Base-by-base conservation (phyloP, 2,113 vertebrate species). In the Pyxicephalus adspersus region DNA sequence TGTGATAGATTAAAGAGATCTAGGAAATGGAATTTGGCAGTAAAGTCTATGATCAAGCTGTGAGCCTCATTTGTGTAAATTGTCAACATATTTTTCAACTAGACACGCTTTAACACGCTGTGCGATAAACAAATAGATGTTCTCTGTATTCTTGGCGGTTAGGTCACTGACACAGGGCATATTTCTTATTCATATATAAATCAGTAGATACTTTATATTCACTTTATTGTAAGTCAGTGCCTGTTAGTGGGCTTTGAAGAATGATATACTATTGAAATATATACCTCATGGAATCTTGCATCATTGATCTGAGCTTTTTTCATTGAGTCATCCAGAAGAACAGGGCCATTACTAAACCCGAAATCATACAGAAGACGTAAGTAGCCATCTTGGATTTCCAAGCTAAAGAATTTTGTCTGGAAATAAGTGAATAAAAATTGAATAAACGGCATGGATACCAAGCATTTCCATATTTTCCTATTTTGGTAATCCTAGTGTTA, bases 1-100 rank as follows among this genome's bases (percentile, higher is more conserved):
- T 96, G 89, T 99, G 98, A 85, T 99, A 99, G 86, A 99, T 99
- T 67, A 99, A 93, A 79, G 98, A 97, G 86, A 99, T 95, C 98
- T 99, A 86, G 66, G 66, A 88, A 83, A 83, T 87, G 20, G 3
- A 54, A 64, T 29, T 68, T 76, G 23, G 31, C 15, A 73, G 19
- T 31, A 22, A 60, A 58, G 28, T 64, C 38, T 45, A 25, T 51
- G 15, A 61, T 60, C 52, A n/a, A 13, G 20, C 26, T 31, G 58
- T 61, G 22, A 45, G 5, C 5, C 60, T 45, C 22, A 45, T 63
- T 61, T 25, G 13, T 68, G 15, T 23, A 22, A 45, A 66, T 45
- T 45, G 15, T 65, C 20, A 26, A 61, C 58, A 61, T 22, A 61
- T 25, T 61, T 61, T 25, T 61, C 23, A 25, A 25, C 4, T 26